phyloP scores from a whole-genome alignment of 1,140 invertebrate genomes.

The Rhagoletis pomonella region DNA sequence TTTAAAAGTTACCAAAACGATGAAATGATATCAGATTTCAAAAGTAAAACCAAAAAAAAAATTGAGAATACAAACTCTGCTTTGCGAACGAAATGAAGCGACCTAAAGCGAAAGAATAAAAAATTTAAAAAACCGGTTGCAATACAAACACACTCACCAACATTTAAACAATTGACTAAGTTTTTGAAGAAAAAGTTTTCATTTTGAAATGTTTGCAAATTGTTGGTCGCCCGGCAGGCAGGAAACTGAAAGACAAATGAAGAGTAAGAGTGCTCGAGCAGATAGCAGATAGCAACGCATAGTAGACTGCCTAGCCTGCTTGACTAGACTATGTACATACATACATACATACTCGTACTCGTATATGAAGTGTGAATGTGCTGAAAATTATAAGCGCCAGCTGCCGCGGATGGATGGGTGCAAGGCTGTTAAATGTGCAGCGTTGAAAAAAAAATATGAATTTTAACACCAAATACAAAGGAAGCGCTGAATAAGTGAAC shows the following conservation, averaged over 20 bases:
- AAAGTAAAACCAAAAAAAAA: background rate
- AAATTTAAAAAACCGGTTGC: background rate
- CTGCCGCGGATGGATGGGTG: conserved; percentile 11
- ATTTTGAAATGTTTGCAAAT: conserved; percentile 52
- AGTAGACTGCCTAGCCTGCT: too few relatives aligned
- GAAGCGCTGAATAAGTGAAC: background rate
- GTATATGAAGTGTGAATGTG: conserved; percentile 38
- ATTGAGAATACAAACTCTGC: background rate
- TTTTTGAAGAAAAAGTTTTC: conserved; percentile 49
- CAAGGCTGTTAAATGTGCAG: conserved; percentile 40
- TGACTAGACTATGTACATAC: background rate
- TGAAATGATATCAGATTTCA: background rate
- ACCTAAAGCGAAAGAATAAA: background rate
- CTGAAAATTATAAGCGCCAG: conserved; percentile 39
- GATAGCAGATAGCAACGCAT: background rate
- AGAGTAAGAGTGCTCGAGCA: background rate
- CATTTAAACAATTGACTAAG: conserved; percentile 43
- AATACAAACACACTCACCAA: background rate
- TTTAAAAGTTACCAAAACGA: background rate
- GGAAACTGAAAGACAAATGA: conserved; percentile 34
- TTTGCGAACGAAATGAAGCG: background rate
- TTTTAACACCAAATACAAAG: conserved; percentile 17
- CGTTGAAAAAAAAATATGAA: conserved; percentile 21
- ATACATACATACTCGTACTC: too few relatives aligned
- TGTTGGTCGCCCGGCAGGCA: conserved; percentile 41